Evolutionary conservation across 2,113 vertebrate species (phyloP), one percentile per base, ranked within the genome.

Genomic region (Gasterosteus nipponicus): DNA sequence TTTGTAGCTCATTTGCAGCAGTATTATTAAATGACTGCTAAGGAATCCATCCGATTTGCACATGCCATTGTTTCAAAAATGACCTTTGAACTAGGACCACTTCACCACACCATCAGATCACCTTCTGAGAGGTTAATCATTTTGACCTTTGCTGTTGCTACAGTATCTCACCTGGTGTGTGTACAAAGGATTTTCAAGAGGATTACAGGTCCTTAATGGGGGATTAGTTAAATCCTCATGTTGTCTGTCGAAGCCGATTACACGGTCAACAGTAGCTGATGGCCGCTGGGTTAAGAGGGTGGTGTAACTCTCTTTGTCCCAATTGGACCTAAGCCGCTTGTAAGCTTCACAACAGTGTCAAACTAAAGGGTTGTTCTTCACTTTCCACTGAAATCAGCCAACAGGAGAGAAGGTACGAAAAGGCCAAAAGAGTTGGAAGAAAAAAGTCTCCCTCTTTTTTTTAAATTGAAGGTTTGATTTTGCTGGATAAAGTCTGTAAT

Each of bases 181-280:
- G 80, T 88, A 89, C 82, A 90, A 85, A 85, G 82, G 84, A 79
- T 86, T 89, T 92, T 88, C 61, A 87, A 92, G 86, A 83, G 92
- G 92, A 89, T 92, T 92, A 92, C 73, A 1, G 46, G 70, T 80
- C 77, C 77, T 89, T 85, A 88, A 80, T 85, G 69, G 82, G 68
- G 86, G 92, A 92, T 92, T 91, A 92, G 81, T 84, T 66, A 86
- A 92, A 92, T 91, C 92, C 88, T 86, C 75, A 31, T 85, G 85
- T 85, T 90, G 64, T 87, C 75, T 65, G 42, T 84, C 77, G 77
- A 87, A 84, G 54, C 19, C 26, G 72, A 86, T 91, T 86, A 84
- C 69, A 70, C 73, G 16, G 80, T 75, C 78, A 78, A 31, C 80
- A 75, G 54, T 57, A 69, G 80, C 77, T 83, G 67, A 73, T 63